Percentiles rank a stretch among this genome's conserved stretches.
phyloP scores from a whole-genome alignment of 92 coral and sea anemone species.

The Paramuricea clavata region DNA sequence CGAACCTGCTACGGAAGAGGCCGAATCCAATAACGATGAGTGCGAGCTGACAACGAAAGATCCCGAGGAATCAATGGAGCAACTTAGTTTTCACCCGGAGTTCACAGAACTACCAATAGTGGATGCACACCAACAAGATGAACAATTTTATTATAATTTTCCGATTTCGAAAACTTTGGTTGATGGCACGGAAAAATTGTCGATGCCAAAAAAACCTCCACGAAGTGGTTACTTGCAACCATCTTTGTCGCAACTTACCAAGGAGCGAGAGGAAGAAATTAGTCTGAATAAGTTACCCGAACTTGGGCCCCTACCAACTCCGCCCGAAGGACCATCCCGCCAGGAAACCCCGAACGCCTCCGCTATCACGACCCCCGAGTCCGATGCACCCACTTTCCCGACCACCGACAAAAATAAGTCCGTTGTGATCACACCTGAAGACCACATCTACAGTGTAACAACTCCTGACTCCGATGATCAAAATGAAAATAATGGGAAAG shows the following conservation, averaged over 20 bases:
- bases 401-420: background rate
- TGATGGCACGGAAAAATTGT: constrained; percentile 8
- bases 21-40: background rate
- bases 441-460: background rate
- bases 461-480: background rate
- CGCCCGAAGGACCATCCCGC: background rate
- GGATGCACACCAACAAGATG: background rate
- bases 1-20: background rate
- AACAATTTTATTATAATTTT: constrained; percentile 30
- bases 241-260: constrained; percentile 23
- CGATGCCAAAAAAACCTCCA: constrained; percentile 8
- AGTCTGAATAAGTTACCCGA: constrained; percentile 39
- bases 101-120: background rate
- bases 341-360: background rate
- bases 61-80: background rate
- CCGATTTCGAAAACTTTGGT: constrained; percentile 26
- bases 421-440: constrained; percentile 2
- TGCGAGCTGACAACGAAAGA: background rate
- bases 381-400: background rate
- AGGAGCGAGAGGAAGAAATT: constrained; percentile 37
- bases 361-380: background rate
- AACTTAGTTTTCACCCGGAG: constrained; percentile 13
- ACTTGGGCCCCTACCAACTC: constrained; percentile 40
- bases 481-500: background rate
- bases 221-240: constrained; percentile 31